Conservation (phyloP, 2,888 invertebrate species). For the Mythimna impura region DNA sequence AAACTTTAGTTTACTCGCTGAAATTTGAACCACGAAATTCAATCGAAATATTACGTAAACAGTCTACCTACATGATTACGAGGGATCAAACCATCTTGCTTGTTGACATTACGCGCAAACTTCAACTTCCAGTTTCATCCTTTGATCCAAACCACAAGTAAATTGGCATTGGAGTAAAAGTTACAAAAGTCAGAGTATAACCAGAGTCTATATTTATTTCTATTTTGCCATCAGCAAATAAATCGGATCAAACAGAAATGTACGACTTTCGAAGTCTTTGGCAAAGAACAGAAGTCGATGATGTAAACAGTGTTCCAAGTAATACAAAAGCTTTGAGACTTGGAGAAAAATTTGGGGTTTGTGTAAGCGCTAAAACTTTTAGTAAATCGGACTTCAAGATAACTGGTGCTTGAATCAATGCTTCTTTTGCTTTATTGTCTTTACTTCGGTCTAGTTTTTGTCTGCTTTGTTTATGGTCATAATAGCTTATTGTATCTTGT, state of each 20-base stretch:
- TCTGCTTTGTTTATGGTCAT: constrained; percentile 9
- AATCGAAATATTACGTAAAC: background rate
- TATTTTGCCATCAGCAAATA: constrained; percentile 38
- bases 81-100: background rate
- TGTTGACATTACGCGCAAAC: constrained; percentile 3
- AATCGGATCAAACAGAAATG: constrained; percentile 42
- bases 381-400: constrained; percentile 20
- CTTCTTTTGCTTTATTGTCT: constrained; percentile 22
- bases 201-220: constrained; percentile 37
- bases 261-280: constrained; percentile 21
- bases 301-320: constrained; percentile 40
- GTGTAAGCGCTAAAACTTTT: constrained; percentile 7
- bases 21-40: background rate
- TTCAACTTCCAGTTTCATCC: constrained; percentile 4
- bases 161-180: constrained; percentile 16
- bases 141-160: constrained; percentile 23
- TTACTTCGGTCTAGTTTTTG: background rate
- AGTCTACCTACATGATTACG: background rate
- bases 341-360: constrained; percentile 15
- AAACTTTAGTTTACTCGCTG: background rate
- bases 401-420: constrained; percentile 10
- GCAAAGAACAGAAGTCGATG: constrained; percentile 39
- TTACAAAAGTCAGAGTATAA: constrained; percentile 18
- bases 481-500: constrained; percentile 4
- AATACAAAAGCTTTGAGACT: constrained; percentile 47